Conservation (phyloP, 1,140 invertebrate species). For the Drosophila nigromelanica region DNA sequence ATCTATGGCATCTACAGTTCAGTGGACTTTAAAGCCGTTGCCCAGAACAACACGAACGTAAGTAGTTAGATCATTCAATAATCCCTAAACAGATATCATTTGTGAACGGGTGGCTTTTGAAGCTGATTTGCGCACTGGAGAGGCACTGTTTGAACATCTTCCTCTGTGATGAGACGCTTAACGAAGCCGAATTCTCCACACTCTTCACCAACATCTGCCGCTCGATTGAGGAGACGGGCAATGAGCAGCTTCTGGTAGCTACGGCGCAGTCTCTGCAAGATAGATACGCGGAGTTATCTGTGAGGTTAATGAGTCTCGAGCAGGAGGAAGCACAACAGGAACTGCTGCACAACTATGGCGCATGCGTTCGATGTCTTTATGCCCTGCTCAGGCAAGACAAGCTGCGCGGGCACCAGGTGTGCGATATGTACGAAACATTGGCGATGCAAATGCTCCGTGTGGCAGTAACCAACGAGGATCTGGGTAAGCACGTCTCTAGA, state of each 20-base stretch:
- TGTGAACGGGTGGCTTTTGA: background rate
- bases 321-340: background rate
- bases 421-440: slow-evolving; percentile 33
- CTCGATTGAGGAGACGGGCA: slow-evolving; percentile 45
- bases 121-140: slow-evolving; percentile 48
- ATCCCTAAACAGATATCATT: background rate
- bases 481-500: slow-evolving; percentile 25
- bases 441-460: slow-evolving; percentile 24
- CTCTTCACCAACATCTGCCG: slow-evolving; percentile 40
- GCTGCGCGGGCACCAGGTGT: slow-evolving; percentile 22
- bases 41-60: slow-evolving; percentile 18
- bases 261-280: slow-evolving; percentile 20
- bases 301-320: background rate
- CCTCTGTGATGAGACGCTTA: slow-evolving; percentile 40
- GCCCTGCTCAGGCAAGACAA: slow-evolving; percentile 34
- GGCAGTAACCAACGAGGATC: background rate
- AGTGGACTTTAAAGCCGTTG: slow-evolving; percentile 39
- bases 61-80: background rate
- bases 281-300: slow-evolving; percentile 14
- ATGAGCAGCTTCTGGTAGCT: slow-evolving; percentile 20
- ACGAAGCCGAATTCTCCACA: slow-evolving; percentile 20
- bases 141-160: slow-evolving; percentile 27
- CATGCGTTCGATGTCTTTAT: slow-evolving; percentile 32
- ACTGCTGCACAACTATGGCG: slow-evolving; percentile 21
- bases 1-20: slow-evolving; percentile 45